Conservation (phyloP, 2,888 invertebrate genomes). For the Tipula helvola region DNA sequence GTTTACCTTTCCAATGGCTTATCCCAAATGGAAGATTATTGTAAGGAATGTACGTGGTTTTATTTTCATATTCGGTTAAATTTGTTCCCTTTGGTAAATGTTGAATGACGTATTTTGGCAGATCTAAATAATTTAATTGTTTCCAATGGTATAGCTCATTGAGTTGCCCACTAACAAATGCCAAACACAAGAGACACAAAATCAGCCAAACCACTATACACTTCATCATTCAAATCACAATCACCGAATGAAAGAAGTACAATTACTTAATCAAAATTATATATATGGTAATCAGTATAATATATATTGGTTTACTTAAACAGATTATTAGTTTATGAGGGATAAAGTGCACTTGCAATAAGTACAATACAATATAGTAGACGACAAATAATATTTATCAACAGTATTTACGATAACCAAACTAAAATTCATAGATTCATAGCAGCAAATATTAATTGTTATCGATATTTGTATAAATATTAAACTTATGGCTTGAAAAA, state of each 20-base stretch:
- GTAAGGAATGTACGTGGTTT: constrained; percentile 22
- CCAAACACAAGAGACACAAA: neutral
- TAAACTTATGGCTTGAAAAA: neutral
- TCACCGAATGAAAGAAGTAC: neutral
- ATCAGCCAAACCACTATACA: neutral
- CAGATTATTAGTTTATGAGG: neutral
- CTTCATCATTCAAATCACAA: neutral
- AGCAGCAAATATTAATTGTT: neutral
- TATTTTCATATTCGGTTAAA: neutral
- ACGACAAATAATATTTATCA: neutral
- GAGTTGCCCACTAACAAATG: neutral
- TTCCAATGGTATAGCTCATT: neutral
- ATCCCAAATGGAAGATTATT: constrained; percentile 35
- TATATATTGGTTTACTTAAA: no score
- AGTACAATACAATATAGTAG: neutral
- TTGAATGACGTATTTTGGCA: neutral
- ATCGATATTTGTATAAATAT: neutral
- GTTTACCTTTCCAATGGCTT: constrained; percentile 37
- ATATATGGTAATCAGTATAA: neutral
- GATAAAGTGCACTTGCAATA: neutral
- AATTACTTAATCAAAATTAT: neutral
- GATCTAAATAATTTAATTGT: neutral
- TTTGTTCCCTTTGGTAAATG: neutral
- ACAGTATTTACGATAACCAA: neutral
- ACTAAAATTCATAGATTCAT: no score